Conservation (phyloP, 2,888 invertebrate genomes). For the Scelioninae gen. 1 region DNA sequence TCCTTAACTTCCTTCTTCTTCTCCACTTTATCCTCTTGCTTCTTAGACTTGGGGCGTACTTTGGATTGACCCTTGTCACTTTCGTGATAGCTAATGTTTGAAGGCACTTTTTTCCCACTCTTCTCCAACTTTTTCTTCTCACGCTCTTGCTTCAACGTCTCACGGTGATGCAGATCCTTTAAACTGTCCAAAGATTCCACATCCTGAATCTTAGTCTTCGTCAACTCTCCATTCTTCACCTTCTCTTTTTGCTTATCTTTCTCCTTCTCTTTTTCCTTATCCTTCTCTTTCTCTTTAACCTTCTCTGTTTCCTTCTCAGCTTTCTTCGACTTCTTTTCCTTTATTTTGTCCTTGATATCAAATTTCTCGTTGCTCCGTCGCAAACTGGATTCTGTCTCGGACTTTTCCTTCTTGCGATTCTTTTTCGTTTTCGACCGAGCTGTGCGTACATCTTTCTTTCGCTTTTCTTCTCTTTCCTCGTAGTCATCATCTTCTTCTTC, state of each 20-base stretch:
- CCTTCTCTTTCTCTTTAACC: conserved; percentile 80
- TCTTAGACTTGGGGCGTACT: conserved; percentile 79
- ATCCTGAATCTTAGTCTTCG: conserved; percentile 84
- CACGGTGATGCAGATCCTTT: conserved; percentile 81
- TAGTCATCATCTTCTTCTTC: conserved; percentile 79
- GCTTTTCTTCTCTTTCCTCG: conserved; percentile 72
- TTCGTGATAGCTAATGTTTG: conserved; percentile 81
- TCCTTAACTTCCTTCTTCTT: conserved; percentile 71
- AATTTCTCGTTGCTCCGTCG: conserved; percentile 55
- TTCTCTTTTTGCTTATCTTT: conserved; percentile 60
- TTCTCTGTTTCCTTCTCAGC: conserved; percentile 72
- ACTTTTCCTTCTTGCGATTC: conserved; percentile 74
- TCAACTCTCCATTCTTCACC: conserved; percentile 87
- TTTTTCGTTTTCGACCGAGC: conserved; percentile 82
- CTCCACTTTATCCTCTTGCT: conserved; percentile 71
- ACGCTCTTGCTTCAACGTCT: conserved; percentile 80
- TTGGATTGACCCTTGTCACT: conserved; percentile 77
- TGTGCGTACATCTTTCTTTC: conserved; percentile 69
- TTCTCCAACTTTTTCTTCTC: conserved; percentile 79
- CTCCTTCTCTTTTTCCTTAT: conserved; percentile 81
- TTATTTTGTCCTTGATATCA: conserved; percentile 66
- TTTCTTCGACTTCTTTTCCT: conserved; percentile 76
- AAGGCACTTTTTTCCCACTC: conserved; percentile 83
- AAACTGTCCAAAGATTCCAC: conserved; percentile 82
- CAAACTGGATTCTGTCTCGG: conserved; percentile 68